Conservation (phyloP, 2,797 vertebrate genomes). For the Neosilurus hyrtlii region DNA sequence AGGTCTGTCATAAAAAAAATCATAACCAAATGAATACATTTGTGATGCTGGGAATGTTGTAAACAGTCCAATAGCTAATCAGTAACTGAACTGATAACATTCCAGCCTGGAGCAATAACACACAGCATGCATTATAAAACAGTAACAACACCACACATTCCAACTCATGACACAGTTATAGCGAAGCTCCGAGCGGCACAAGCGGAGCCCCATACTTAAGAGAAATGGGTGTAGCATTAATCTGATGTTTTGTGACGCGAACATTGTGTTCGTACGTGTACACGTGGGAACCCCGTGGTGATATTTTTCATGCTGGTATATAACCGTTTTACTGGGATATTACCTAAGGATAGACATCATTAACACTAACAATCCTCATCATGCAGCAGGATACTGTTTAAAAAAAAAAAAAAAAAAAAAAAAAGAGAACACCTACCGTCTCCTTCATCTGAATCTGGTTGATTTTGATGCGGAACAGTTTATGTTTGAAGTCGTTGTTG, state of each 20-base stretch:
- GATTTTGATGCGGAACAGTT: constrained; percentile 98
- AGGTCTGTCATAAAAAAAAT: not conserved
- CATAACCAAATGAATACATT: not conserved
- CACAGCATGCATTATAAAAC: not conserved
- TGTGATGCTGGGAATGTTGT: not conserved
- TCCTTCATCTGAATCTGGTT: constrained; percentile 99
- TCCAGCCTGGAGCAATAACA: not conserved
- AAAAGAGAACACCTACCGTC: constrained; percentile 75
- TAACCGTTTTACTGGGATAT: no score
- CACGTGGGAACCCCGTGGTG: no score
- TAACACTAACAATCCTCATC: no score
- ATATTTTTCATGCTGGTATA: no score
- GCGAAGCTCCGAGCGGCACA: no score
- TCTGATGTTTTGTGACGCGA: no score
- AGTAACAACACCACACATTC: not conserved
- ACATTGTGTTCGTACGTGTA: no score
- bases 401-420: no score
- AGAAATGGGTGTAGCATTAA: no score
- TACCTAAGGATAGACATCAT: no score
- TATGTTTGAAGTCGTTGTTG: constrained; percentile 97
- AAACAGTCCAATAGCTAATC: not conserved
- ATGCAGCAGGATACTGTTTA: not conserved
- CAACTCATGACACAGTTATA: not conserved
- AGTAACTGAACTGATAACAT: not conserved
- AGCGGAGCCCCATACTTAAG: no score